A percentile compares a stretch with the other conserved stretches of the same genome.
These are phyloP conservation scores for Anas platyrhynchos DNA, from an alignment of 2,113 vertebrate species.

Conservation along the genomic window DNA sequence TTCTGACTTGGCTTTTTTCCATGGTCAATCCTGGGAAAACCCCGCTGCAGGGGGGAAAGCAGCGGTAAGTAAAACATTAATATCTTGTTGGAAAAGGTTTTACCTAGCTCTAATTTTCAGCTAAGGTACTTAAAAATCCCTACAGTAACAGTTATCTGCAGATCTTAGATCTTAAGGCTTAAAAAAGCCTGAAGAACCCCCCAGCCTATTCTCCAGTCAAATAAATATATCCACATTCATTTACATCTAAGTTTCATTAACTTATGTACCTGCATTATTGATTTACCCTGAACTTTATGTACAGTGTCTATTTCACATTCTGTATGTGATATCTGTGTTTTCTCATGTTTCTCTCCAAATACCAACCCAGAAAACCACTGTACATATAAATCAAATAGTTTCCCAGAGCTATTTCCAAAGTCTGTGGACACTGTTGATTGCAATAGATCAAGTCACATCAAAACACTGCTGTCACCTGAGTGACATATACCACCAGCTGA, in stretches of 20 bases:
- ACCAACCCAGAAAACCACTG: neutral
- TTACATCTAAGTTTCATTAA: neutral
- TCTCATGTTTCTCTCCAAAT: neutral
- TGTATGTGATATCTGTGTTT: accelerated
- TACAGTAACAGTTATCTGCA: neutral
- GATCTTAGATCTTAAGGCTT: neutral
- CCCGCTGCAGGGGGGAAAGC: neutral
- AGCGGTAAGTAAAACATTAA: neutral
- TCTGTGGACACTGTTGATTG: neutral
- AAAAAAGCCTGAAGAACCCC: neutral
- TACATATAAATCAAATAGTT: neutral
- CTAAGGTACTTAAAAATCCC: neutral
- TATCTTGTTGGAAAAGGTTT: neutral
- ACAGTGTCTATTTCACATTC: neutral
- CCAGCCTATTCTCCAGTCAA: neutral
- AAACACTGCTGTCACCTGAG: neutral
- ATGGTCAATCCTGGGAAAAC: neutral
- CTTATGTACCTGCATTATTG: neutral
- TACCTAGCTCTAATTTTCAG: neutral
- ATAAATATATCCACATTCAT: neutral
- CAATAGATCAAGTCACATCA: neutral
- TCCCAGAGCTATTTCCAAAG: neutral
- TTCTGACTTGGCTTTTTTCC: neutral
- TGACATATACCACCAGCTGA: neutral
- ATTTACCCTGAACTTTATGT: neutral